Evolutionary conservation across 2,888 invertebrate genomes (phyloP), one percentile per base, ranked within the genome.

Genomic region (Idaea dimidiata): DNA sequence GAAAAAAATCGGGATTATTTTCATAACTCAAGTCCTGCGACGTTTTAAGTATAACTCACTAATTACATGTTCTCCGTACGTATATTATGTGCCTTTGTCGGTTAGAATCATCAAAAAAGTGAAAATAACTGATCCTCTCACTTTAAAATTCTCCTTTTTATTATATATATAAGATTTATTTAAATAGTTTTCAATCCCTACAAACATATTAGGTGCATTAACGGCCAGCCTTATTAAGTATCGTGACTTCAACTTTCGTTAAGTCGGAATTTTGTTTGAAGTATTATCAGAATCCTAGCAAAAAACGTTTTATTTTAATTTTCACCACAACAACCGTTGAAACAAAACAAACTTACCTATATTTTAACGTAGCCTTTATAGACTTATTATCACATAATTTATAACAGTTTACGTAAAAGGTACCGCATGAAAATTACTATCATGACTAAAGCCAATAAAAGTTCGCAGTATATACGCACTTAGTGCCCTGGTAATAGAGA

Each of bases 241-340:
- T 84, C 90, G 90, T 91, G 90, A 90, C 90, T 88, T 69, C 80
- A 75, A 80, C 78, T 81, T 80, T 83, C 82, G 86, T 87, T 87
- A 86, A 77, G 78, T 78, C 72, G 83, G 85, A 86, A 88, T 89
- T 85, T 81, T 81, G 83, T 82, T 85, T 83, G 79, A 86, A 86
- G 84, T 82, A 87, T 88, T 88, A 89, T 85, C 78, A 84, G 84
- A 86, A 87, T 88, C 87, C 81, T 83, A 74, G 86, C 83, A 79
- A 86, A 88, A 86, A 84, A 86, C 83, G 82, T 43, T 81, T 78
- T 78, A 81, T 77, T 75, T 73, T 73, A 77, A 80, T 81, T 81
- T 76, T 76, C 77, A 77, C 79, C 82, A 81, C 81, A 77, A 43
- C 43, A 43, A 43, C 43, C 10, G 43, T 10, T 43, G 43, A 43